phyloP scores from a whole-genome alignment of 2,113 vertebrate genomes.

The Otolemur garnettii region DNA sequence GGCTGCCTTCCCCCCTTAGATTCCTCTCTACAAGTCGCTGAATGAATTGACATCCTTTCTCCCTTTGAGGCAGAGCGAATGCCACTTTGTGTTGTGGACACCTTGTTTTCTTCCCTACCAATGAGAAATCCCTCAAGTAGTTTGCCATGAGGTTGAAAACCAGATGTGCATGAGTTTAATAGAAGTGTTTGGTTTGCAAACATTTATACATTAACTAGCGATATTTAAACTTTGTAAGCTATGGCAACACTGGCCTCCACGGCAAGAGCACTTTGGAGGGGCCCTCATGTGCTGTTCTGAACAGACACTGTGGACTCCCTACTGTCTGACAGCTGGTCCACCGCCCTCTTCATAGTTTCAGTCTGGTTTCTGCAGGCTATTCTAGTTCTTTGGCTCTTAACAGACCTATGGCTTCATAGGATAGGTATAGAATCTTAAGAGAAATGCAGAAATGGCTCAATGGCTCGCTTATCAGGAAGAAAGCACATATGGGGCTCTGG shows the following conservation, averaged over 20 bases:
- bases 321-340: neutral
- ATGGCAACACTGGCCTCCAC: accelerated
- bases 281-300: accelerated
- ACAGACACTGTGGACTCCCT: accelerated
- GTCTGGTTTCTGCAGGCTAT: neutral
- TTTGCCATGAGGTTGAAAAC: neutral
- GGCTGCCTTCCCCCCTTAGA: neutral
- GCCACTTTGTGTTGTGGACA: neutral
- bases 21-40: neutral
- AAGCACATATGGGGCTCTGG: neutral
- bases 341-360: neutral
- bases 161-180: neutral
- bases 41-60: accelerated
- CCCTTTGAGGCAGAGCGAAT: neutral
- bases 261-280: neutral
- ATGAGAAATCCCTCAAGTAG: neutral
- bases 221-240: neutral
- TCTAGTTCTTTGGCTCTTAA: neutral
- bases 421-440: neutral
- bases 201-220: neutral
- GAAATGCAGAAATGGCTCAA: neutral
- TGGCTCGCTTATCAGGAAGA: neutral
- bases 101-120: neutral
- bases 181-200: neutral
- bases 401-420: neutral